Percentiles rank a stretch among this genome's conserved stretches.
Conservation (phyloP, 2,888 invertebrate species). For the Dyspetes luteomarginatus region DNA sequence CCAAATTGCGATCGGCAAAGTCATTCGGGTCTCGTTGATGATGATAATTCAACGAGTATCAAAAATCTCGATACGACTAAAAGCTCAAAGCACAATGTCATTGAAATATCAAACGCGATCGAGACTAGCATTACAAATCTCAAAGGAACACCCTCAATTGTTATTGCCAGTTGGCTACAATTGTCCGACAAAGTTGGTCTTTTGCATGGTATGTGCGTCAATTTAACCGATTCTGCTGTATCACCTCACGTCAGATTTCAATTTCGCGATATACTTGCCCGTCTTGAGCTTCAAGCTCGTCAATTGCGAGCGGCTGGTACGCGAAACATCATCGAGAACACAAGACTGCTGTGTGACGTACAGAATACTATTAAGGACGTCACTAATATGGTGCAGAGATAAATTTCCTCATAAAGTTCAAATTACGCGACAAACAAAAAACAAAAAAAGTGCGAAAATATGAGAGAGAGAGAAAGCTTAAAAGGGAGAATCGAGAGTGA, state of each 20-base stretch:
- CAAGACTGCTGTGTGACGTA: slow-evolving; percentile 89
- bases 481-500: slow-evolving; percentile 8
- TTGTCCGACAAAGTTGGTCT: slow-evolving; percentile 92
- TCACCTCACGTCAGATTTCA: slow-evolving; percentile 95
- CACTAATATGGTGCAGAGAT: slow-evolving; percentile 90
- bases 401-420: slow-evolving; percentile 71
- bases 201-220: slow-evolving; percentile 92
- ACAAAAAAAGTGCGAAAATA: background rate
- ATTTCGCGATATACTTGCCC: slow-evolving; percentile 90
- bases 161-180: slow-evolving; percentile 90
- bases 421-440: no score
- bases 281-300: slow-evolving; percentile 89
- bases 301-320: slow-evolving; percentile 89
- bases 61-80: slow-evolving; percentile 66
- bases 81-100: slow-evolving; percentile 84
- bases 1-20: slow-evolving; percentile 84
- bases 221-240: slow-evolving; percentile 91
- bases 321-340: slow-evolving; percentile 88
- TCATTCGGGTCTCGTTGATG: slow-evolving; percentile 45
- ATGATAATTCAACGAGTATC: slow-evolving; percentile 35
- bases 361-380: slow-evolving; percentile 90
- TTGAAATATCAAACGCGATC: slow-evolving; percentile 88
- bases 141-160: slow-evolving; percentile 84
- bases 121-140: slow-evolving; percentile 88
- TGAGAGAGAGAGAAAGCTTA: background rate